Evolutionary conservation across 2,888 invertebrate species (phyloP).

Genomic region (Polydesmus complanatus): DNA sequence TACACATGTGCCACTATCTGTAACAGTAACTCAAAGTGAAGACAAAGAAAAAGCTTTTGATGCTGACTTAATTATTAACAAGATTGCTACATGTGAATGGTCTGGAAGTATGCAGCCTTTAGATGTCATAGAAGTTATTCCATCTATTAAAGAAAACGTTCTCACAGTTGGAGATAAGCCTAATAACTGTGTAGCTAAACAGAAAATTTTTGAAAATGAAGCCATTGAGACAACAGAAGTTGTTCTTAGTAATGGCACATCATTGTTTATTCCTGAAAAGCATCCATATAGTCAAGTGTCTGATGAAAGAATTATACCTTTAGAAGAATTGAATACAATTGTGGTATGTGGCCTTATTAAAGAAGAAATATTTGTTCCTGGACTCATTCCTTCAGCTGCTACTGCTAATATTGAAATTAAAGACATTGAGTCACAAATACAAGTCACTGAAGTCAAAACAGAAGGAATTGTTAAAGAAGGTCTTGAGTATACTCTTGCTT

Average conservation of each 20-base stretch:
- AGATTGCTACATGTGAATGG: not conserved
- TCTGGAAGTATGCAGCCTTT: slow-evolving; percentile 1
- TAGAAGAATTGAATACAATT: slow-evolving; percentile 5
- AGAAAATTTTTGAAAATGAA: not conserved
- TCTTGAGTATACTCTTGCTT: slow-evolving; percentile 16
- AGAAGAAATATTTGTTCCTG: slow-evolving; percentile 9
- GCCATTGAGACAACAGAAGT: slow-evolving; percentile 12
- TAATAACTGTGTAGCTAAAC: not conserved
- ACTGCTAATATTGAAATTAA: slow-evolving; percentile 3
- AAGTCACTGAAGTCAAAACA: slow-evolving; percentile 8
- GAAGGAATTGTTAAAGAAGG: slow-evolving; percentile 17
- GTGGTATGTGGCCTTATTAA: slow-evolving; percentile 6
- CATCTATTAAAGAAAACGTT: slow-evolving; percentile 12
- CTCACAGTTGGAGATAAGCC: slow-evolving; percentile 12
- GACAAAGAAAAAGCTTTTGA: slow-evolving; percentile 13
- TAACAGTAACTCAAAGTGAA: not conserved
- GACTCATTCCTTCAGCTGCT: slow-evolving; percentile 4
- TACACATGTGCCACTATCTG: not conserved
- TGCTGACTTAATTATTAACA: not conserved
- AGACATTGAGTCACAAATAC: not conserved
- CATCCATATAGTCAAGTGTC: slow-evolving; percentile 6
- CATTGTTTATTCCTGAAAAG: not conserved
- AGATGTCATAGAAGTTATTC: slow-evolving; percentile 9
- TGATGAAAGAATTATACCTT: slow-evolving; percentile 1
- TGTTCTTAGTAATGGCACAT: not conserved